Conservation (phyloP, 2,113 vertebrate genomes). For the Nesogale talazaci region DNA sequence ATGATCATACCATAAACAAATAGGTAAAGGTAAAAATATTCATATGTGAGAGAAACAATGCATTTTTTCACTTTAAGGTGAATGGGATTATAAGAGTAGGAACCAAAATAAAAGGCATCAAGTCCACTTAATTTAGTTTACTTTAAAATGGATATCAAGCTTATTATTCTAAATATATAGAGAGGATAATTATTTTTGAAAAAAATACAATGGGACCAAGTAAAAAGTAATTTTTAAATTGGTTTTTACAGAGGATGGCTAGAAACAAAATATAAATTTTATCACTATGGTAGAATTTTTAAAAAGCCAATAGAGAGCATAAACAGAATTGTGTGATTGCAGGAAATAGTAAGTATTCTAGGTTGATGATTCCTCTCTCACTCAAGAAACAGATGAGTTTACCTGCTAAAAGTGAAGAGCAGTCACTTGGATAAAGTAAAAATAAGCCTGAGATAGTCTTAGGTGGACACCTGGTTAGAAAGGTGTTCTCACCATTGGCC, state of each 20-base stretch:
- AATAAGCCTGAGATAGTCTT: not conserved
- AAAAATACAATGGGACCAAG: not conserved
- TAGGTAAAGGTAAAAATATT: not conserved
- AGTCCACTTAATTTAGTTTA: not conserved
- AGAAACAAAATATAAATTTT: not conserved
- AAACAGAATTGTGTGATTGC: not conserved
- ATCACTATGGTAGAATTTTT: not conserved
- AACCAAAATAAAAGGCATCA: not conserved
- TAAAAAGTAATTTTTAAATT: not conserved
- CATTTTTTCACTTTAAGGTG: slow-evolving; percentile 30
- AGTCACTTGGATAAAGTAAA: not conserved
- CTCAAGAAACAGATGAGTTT: not conserved
- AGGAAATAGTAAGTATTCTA: not conserved
- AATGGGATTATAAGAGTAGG: not conserved
- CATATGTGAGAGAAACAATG: not conserved
- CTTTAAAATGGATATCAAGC: not conserved
- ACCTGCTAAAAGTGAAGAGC: not conserved
- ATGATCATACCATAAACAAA: too few species aligned
- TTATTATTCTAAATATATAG: not conserved
- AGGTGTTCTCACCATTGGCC: not conserved
- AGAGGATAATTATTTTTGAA: not conserved
- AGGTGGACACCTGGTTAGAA: not conserved
- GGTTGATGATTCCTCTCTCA: too few species aligned
- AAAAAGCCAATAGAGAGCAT: not conserved
- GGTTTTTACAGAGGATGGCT: not conserved